phyloP scores from a whole-genome alignment of 2,113 vertebrate species.

The Pseudorectes ferrugineus region DNA sequence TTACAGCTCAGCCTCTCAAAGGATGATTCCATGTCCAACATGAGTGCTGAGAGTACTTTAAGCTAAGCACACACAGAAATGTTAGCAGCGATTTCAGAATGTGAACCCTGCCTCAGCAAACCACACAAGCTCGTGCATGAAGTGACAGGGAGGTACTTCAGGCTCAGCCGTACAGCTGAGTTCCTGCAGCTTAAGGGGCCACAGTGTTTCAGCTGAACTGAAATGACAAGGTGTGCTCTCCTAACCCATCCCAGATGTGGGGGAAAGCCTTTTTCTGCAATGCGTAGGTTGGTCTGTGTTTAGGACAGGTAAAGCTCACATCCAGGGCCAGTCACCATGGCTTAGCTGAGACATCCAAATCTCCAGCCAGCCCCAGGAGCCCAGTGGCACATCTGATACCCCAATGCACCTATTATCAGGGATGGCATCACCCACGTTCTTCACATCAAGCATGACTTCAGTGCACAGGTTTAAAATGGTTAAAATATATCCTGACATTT shows the following conservation, averaged over 20 bases:
- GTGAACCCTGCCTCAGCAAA: background rate
- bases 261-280: background rate
- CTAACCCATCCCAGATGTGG: background rate
- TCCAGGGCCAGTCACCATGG: background rate
- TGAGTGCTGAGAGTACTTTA: background rate
- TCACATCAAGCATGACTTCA: background rate
- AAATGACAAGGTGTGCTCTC: background rate
- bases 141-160: background rate
- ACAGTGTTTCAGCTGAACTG: background rate
- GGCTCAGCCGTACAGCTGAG: background rate
- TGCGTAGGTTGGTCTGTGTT: background rate
- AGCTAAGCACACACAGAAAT: background rate
- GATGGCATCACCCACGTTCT: accelerated
- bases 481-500: background rate
- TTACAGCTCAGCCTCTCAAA: background rate
- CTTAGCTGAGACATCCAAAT: background rate
- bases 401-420: background rate
- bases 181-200: background rate
- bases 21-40: background rate
- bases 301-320: background rate
- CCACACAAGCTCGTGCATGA: background rate
- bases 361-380: background rate
- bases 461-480: background rate
- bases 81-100: background rate
- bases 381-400: background rate